These are phyloP conservation scores for Coronaproctus castanopsis DNA, from an alignment of 2,888 invertebrate species.

Conservation along the genomic window DNA sequence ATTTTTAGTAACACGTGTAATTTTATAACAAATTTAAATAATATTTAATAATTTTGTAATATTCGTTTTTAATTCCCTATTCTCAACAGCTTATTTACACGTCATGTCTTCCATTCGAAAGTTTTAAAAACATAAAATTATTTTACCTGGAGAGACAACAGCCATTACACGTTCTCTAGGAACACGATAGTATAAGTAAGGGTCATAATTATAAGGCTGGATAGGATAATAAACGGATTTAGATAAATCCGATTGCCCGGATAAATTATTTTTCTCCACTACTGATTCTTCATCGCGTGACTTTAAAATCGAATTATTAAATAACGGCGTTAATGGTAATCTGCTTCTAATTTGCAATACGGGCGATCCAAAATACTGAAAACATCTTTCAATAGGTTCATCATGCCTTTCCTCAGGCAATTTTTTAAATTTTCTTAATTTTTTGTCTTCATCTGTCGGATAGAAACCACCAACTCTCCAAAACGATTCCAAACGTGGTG, in stretches of 20 bases:
- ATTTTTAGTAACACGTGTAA: too few species aligned
- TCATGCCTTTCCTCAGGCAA: conserved; percentile 30
- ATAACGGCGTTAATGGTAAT: conserved; percentile 40
- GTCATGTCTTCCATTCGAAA: too few species aligned
- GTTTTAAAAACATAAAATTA: too few species aligned
- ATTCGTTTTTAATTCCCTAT: too few species aligned
- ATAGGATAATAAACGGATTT: conserved; percentile 1
- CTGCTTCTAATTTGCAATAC: conserved; percentile 45
- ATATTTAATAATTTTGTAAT: too few species aligned
- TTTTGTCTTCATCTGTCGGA: conserved; percentile 28
- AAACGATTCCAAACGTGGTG: conserved; percentile 63
- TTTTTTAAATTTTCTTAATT: conserved; percentile 16
- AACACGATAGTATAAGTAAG: conserved; percentile 24
- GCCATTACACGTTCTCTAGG: conserved; percentile 30
- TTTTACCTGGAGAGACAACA: conserved; percentile 53
- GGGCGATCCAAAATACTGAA: conserved; percentile 51
- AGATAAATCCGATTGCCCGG: conserved; percentile 5
- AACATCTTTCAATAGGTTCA: conserved; percentile 38
- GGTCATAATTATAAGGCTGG: conserved; percentile 29
- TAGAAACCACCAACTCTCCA: conserved; percentile 62
- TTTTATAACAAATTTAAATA: not conserved
- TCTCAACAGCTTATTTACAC: too few species aligned
- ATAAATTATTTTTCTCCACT: not conserved
- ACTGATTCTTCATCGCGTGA: not conserved
- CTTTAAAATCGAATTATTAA: not conserved